These are phyloP conservation scores for Pristionchus entomophagus DNA, from an alignment of 2,888 invertebrate species.

Conservation along the genomic window DNA sequence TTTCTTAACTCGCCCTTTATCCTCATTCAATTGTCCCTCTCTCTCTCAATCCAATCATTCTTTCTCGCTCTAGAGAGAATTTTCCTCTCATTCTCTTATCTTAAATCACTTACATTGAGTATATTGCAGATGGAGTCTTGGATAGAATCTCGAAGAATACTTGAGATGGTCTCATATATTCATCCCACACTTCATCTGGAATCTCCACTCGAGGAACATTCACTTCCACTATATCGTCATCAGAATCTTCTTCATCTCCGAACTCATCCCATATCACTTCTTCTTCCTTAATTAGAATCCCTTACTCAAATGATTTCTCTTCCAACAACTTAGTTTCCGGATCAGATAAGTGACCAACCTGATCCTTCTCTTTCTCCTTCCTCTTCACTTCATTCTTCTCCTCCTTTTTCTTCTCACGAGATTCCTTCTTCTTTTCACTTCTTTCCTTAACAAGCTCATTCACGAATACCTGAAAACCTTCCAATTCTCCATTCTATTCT, in stretches of 20 bases:
- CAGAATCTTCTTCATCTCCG: not conserved
- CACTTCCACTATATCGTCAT: not conserved
- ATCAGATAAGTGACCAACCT: not conserved
- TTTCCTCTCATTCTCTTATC: not conserved
- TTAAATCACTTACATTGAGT: not conserved
- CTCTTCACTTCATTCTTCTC: slow-evolving; percentile 27
- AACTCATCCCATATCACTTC: too few relatives aligned
- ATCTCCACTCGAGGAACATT: not conserved
- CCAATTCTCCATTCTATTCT: not conserved
- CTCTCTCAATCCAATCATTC: not conserved
- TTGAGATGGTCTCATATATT: not conserved
- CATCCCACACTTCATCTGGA: not conserved
- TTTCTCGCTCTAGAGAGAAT: not conserved
- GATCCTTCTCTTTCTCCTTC: not conserved
- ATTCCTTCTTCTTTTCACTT: not conserved
- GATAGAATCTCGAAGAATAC: not conserved
- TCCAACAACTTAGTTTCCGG: not conserved
- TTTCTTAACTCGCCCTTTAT: not conserved
- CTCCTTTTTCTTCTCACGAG: not conserved
- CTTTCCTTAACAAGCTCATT: not conserved
- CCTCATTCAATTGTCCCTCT: not conserved
- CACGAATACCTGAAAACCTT: not conserved
- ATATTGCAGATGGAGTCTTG: not conserved
- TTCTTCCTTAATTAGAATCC: not conserved
- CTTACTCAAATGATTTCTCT: not conserved